A percentile compares a stretch with the other conserved stretches of the same genome.
phyloP scores from a whole-genome alignment of 53 echinoderm and acorn worm genomes.

The Patiria pectinifera region DNA sequence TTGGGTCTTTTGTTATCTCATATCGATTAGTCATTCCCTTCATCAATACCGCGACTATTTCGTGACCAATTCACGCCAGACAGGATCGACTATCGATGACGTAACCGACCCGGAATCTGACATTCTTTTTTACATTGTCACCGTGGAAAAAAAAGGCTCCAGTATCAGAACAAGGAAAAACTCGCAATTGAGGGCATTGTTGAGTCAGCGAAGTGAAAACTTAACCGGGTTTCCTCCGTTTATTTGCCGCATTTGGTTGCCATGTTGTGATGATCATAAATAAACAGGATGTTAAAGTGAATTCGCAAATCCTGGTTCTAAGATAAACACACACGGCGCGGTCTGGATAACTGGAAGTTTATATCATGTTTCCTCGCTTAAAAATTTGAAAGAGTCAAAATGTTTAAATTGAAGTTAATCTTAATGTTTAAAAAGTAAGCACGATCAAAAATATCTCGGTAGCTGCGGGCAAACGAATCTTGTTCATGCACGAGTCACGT shows the following conservation, averaged over 20 bases:
- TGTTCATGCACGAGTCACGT: too few species aligned
- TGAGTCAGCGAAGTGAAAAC: too few species aligned
- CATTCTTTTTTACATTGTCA: background rate
- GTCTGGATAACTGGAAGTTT: too few species aligned
- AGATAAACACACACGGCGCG: background rate
- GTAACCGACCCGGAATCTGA: background rate
- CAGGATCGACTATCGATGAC: background rate
- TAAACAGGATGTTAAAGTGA: background rate
- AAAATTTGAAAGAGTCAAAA: too few species aligned
- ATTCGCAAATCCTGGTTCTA: background rate
- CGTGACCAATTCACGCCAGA: background rate
- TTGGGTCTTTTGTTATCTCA: background rate
- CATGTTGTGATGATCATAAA: background rate
- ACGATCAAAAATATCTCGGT: too few species aligned
- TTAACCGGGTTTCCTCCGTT: background rate
- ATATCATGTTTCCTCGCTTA: too few species aligned
- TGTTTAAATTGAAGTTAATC: too few species aligned
- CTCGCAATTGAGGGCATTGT: too few species aligned
- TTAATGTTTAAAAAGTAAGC: too few species aligned
- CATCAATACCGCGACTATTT: constrained; percentile 3
- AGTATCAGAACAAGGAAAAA: too few species aligned
- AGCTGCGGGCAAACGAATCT: too few species aligned
- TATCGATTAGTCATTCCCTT: constrained; percentile 1
- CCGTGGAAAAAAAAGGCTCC: background rate
- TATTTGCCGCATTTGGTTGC: background rate